These are phyloP conservation scores for Oikopleura dioica DNA, from an alignment of 23 tunicate genomes.

Conservation along the genomic window DNA sequence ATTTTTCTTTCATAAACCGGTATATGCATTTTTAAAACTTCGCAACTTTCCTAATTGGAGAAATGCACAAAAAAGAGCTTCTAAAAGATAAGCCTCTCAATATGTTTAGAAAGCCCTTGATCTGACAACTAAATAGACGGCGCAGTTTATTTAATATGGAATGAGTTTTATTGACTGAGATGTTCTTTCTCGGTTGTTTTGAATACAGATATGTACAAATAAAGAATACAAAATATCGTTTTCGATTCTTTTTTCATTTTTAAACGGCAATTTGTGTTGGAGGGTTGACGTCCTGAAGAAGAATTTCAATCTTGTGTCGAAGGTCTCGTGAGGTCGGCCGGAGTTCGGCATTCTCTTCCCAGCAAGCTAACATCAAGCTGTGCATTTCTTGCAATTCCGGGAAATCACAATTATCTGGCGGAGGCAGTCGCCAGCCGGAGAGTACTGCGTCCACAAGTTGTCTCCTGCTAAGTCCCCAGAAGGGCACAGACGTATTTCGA, in stretches of 20 bases:
- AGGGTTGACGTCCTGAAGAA: not conserved
- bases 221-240: too few species aligned
- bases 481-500: conserved; percentile 44
- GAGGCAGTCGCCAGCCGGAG: conserved; percentile 71
- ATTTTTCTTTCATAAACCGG: too few species aligned
- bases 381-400: conserved; percentile 47
- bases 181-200: too few species aligned
- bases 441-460: conserved; percentile 83
- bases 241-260: not conserved
- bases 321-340: conserved; percentile 12
- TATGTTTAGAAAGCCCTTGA: too few species aligned
- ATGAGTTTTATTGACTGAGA: too few species aligned
- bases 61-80: too few species aligned
- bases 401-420: conserved; percentile 50
- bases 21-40: too few species aligned
- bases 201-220: too few species aligned
- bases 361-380: conserved; percentile 61
- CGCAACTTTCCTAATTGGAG: too few species aligned
- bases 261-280: not conserved
- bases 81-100: too few species aligned
- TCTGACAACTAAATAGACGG: too few species aligned
- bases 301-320: not conserved
- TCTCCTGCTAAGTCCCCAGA: conserved; percentile 89
- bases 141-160: too few species aligned
- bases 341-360: conserved; percentile 77